phyloP scores from a whole-genome alignment of 1,140 invertebrate species.

The Drosophila novamexicana region DNA sequence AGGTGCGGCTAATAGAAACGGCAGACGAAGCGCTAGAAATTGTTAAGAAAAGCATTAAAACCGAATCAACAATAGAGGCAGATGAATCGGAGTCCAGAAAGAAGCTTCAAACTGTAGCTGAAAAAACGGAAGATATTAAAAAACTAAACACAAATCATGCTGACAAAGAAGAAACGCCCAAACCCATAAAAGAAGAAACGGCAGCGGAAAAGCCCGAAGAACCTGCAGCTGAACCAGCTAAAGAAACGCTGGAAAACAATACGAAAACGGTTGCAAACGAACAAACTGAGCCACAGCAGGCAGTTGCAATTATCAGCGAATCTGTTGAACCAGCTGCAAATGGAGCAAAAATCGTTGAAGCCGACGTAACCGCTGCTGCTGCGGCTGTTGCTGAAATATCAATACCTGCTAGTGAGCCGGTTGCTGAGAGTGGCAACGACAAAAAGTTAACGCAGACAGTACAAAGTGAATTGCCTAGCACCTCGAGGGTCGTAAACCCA shows the following conservation, averaged over 20 bases:
- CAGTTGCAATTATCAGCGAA: background rate
- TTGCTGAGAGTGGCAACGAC: background rate
- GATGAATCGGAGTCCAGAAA: conserved; percentile 2
- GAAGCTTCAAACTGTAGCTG: background rate
- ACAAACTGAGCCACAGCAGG: background rate
- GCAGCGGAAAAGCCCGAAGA: background rate
- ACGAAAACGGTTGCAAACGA: background rate
- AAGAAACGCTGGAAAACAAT: background rate
- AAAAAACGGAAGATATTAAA: background rate
- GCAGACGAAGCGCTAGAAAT: background rate
- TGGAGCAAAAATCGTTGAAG: background rate
- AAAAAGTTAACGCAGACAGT: conserved; percentile 6
- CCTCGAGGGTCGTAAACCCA: conserved; percentile 14
- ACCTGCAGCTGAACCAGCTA: background rate
- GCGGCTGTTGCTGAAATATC: background rate
- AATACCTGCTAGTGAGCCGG: background rate
- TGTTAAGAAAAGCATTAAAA: background rate
- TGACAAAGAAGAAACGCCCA: conserved; percentile 1
- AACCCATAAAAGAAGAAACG: background rate
- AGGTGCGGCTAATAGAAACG: conserved; percentile 35
- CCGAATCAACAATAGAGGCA: background rate
- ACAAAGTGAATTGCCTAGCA: conserved; percentile 34
- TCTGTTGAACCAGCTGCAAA: background rate
- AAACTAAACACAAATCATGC: conserved; percentile 3
- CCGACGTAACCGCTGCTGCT: background rate